Conservation (phyloP, 2,113 vertebrate genomes). For the Plestiodon gilberti region DNA sequence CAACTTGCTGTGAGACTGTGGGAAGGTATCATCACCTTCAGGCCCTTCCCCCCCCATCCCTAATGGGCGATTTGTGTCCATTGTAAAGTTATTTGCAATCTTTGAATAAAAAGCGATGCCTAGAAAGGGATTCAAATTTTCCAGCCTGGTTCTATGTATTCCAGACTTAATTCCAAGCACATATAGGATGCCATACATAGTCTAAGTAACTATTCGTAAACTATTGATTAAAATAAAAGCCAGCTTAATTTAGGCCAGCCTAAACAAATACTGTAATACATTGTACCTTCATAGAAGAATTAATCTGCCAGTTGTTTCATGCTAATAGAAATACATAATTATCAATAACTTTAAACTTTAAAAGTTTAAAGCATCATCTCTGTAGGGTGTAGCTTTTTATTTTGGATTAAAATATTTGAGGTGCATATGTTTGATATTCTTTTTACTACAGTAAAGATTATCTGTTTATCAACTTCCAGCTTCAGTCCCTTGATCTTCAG, state of each 20-base stretch:
- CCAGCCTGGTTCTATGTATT: not conserved
- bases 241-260: not conserved
- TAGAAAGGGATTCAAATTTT: not conserved
- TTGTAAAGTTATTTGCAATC: slow-evolving; percentile 20
- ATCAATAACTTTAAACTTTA: too few species aligned
- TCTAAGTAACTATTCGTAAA: not conserved
- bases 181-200: not conserved
- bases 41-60: slow-evolving; percentile 50
- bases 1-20: fast-evolving
- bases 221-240: slow-evolving; percentile 36
- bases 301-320: slow-evolving; percentile 57
- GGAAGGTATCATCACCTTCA: slow-evolving; percentile 34
- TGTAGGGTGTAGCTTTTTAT: not conserved
- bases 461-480: slow-evolving; percentile 28
- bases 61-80: not conserved
- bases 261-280: slow-evolving; percentile 29
- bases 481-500: not conserved
- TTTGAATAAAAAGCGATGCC: slow-evolving; percentile 15
- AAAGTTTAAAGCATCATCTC: slow-evolving; percentile 10
- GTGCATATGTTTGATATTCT: not conserved
- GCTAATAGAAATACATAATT: slow-evolving; percentile 42
- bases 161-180: not conserved
- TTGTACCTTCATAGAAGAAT: slow-evolving; percentile 33
- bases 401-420: slow-evolving; percentile 32
- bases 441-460: slow-evolving; percentile 13